Conservation (phyloP, 2,113 vertebrate genomes). For the Cyphomyrus plagiostoma region DNA sequence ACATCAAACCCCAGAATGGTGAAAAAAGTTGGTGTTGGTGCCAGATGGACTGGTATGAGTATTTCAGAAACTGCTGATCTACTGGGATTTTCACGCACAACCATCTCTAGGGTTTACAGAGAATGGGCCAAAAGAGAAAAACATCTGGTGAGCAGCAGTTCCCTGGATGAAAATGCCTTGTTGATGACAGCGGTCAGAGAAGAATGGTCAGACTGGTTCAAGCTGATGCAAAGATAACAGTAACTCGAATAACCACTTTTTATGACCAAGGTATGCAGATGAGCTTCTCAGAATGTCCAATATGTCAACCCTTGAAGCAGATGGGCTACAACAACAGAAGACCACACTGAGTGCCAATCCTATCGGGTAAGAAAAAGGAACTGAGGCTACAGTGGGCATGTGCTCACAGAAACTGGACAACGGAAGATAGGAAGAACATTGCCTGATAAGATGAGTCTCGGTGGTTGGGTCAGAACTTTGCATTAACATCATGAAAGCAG, state of each 20-base stretch:
- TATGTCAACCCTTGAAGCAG: not conserved
- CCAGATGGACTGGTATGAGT: not conserved
- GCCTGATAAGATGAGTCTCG: too few relatives aligned
- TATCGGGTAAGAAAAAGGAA: not conserved
- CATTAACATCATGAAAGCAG: too few relatives aligned
- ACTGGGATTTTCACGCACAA: not conserved
- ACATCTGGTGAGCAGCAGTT: not conserved
- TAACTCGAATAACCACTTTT: too few relatives aligned
- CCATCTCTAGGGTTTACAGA: not conserved
- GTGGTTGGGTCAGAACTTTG: too few relatives aligned
- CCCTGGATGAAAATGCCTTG: not conserved
- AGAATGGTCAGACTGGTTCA: too few relatives aligned
- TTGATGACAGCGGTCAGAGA: too few relatives aligned
- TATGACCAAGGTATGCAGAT: not conserved
- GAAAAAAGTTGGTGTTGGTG: not conserved
- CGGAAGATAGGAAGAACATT: too few relatives aligned
- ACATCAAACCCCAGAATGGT: not conserved
- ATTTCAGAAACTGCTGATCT: not conserved
- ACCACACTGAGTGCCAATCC: not conserved
- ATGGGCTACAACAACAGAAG: not conserved
- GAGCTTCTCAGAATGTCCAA: not conserved
- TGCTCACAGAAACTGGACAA: too few relatives aligned
- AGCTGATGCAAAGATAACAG: too few relatives aligned
- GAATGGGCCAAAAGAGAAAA: not conserved
- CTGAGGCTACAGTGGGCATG: too few relatives aligned